A percentile compares a stretch with the other conserved stretches of the same genome.
Conservation (phyloP, 2,113 vertebrate species). For the Aegypius monachus region DNA sequence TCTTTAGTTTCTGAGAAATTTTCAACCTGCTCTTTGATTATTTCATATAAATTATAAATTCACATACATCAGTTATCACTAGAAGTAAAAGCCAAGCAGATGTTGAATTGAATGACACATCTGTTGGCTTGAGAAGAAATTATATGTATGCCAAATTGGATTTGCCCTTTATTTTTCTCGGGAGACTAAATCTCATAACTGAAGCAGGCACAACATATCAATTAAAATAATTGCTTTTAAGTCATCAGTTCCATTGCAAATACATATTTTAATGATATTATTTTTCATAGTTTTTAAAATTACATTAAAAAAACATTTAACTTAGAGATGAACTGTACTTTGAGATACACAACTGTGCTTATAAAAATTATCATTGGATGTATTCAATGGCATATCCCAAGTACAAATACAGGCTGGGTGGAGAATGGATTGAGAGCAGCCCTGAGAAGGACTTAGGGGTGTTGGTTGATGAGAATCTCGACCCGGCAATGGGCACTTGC, state of each 20-base stretch:
- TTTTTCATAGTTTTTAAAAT: neutral
- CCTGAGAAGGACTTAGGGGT: too few relatives aligned
- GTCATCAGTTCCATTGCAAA: neutral
- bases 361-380: neutral
- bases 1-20: neutral
- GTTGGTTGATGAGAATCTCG: too few relatives aligned
- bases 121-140: slow-evolving; percentile 48
- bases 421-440: too few relatives aligned
- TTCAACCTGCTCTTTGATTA: neutral
- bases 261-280: neutral
- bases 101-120: slow-evolving; percentile 66
- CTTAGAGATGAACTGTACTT: neutral
- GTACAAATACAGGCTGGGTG: too few relatives aligned
- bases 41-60: slow-evolving; percentile 42
- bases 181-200: slow-evolving; percentile 19
- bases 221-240: slow-evolving; percentile 38
- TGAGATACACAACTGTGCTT: neutral
- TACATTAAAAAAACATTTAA: neutral
- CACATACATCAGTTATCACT: neutral
- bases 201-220: neutral
- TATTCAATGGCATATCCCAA: neutral
- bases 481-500: too few relatives aligned
- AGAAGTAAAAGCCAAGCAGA: slow-evolving; percentile 51
- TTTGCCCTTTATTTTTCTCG: slow-evolving; percentile 40
- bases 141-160: slow-evolving; percentile 31